Base-by-base conservation (phyloP, 2,888 invertebrate genomes). In the Prenolepis imparis region DNA sequence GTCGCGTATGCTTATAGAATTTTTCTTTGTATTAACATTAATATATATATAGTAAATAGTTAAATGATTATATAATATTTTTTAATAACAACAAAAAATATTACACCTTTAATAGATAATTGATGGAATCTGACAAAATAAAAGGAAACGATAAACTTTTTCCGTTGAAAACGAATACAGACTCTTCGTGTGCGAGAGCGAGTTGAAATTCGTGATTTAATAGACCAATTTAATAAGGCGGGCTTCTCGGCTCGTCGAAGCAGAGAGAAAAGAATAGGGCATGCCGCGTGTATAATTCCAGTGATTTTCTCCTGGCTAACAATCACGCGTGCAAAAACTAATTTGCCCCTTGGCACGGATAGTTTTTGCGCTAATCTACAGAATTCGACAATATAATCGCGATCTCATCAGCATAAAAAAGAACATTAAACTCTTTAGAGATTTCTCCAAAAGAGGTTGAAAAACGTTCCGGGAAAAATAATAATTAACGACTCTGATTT, bases 221-320 rank as follows among this genome's bases (percentile, higher is more conserved):
- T 77, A 52, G 77, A 28, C 66, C 77, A 77, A 77, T 77, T 77
- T 77, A 77, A 77, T 77, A 77, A 57, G 77, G 41, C 55, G 55
- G 66, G 66, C 15, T 55, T 55, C 24, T 41, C 66, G 32, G 61
- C 66, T 63, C 44, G 57, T 15, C 12, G 32, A 52, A n/a, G 11
- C 6, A 28, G 32, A 28, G n/a, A 61, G 66, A 64, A 55, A 52
- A 68, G 68, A 72, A 84, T 85, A 80, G 67, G 64, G 36, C 59
- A 61, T 24, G 73, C 83, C 64, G 85, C 82, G 80, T 74, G 73
- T 75, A 78, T 86, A 86, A 88, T 88, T 77, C 55, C 80, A 73
- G 85, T 83, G 57, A 88, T 87, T 84, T 82, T 67, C 83, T 63
- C 36, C 67, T 44, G 21, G 52, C 70, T 48, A 66, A 67, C 77